phyloP scores from a whole-genome alignment of 2,888 invertebrate genomes.

The Sesamia inferens region DNA sequence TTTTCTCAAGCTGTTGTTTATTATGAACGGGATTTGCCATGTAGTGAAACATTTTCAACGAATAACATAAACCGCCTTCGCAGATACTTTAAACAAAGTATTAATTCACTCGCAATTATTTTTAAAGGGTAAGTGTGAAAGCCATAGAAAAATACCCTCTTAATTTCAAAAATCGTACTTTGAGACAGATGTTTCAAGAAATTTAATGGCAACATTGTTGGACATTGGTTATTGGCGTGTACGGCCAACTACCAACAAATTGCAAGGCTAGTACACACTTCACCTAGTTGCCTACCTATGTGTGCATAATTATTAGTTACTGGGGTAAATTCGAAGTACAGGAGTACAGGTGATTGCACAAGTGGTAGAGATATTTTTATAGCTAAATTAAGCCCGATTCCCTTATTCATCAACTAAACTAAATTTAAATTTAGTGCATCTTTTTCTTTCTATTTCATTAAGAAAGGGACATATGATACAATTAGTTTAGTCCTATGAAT shows the following conservation, averaged over 20 bases:
- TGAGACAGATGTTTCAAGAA: conserved; percentile 38
- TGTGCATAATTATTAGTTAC: conserved; percentile 51
- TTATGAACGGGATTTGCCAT: not conserved
- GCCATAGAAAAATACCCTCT: not conserved
- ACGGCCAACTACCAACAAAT: conserved; percentile 52
- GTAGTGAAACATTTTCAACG: not conserved
- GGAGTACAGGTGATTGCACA: conserved; percentile 30
- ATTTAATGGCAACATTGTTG: conserved; percentile 27
- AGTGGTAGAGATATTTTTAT: conserved; percentile 21
- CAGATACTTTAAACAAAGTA: not conserved
- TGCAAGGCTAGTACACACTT: conserved; percentile 47
- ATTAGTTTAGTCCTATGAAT: no score
- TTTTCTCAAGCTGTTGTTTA: not conserved
- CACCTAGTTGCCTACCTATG: conserved; percentile 40
- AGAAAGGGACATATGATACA: no score
- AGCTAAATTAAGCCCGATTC: no score
- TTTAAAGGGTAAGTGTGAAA: conserved; percentile 20
- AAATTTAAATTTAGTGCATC: no score
- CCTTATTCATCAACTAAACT: no score
- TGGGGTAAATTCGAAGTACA: conserved; percentile 49
- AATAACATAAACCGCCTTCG: not conserved
- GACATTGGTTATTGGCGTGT: conserved; percentile 49
- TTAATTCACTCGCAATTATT: conserved; percentile 24
- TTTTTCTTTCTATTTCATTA: no score
- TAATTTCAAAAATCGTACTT: conserved; percentile 30